A percentile compares a stretch with the other conserved stretches of the same genome.
Conservation (phyloP, 2,113 vertebrate genomes). For the Lates calcarifer region DNA sequence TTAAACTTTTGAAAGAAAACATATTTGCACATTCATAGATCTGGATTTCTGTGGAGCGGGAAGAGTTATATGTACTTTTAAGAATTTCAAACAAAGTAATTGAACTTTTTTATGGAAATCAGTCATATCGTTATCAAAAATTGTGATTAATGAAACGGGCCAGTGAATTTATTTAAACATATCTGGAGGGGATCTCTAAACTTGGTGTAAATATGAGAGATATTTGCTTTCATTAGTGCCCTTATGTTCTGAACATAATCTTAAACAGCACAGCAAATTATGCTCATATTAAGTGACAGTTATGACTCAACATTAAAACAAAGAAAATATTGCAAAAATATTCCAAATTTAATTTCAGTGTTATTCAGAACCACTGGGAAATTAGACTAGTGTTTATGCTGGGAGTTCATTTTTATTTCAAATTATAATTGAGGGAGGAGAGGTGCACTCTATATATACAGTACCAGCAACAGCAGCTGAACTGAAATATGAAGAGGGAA, state of each 20-base stretch:
- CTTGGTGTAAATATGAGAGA: not conserved
- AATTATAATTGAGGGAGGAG: slow-evolving; percentile 48
- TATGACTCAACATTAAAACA: not conserved
- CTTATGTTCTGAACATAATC: not conserved
- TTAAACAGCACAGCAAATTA: not conserved
- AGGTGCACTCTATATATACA: slow-evolving; percentile 11
- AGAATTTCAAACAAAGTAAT: not conserved
- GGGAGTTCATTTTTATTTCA: slow-evolving; percentile 56
- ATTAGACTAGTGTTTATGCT: slow-evolving; percentile 53
- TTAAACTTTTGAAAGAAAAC: not conserved
- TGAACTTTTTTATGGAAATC: not conserved
- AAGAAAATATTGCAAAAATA: slow-evolving; percentile 21
- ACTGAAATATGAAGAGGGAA: not conserved
- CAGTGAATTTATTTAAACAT: too few species aligned
- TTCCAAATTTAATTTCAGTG: slow-evolving; percentile 37
- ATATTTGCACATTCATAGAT: not conserved
- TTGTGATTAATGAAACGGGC: too few species aligned
- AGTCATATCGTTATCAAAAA: too few species aligned
- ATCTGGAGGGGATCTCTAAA: not conserved
- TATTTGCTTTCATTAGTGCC: not conserved
- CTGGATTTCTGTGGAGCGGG: not conserved
- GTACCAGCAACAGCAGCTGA: slow-evolving; percentile 17
- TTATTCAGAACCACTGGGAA: slow-evolving; percentile 59
- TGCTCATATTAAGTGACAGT: slow-evolving; percentile 7
- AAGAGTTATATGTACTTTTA: not conserved